phyloP scores from a whole-genome alignment of 37 sponge, comb jelly and placozoan species.

The Lycopodina hypogea region DNA sequence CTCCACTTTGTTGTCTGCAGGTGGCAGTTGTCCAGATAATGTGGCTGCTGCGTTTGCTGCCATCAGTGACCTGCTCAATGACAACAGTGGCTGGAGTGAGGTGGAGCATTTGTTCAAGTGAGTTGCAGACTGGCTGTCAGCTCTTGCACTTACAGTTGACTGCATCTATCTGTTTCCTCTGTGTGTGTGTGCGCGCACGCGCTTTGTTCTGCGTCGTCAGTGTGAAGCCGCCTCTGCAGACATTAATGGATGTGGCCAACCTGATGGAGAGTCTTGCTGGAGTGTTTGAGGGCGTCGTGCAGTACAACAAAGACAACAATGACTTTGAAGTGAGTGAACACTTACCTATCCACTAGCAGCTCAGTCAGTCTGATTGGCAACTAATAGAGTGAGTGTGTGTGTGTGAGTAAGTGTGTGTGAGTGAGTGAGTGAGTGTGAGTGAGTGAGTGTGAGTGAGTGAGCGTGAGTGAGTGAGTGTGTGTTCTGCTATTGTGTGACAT shows the following conservation, averaged over 20 bases:
- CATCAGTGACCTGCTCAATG: neutral
- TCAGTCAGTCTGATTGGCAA: neutral
- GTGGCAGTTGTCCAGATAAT: neutral
- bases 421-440: conserved; percentile 17
- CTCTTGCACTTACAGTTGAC: no score
- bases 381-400: conserved; percentile 9
- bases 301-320: conserved; percentile 86
- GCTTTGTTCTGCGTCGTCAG: no score
- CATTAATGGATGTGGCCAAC: conserved; percentile 33
- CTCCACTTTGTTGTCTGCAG: neutral
- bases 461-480: no score
- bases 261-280: conserved; percentile 58
- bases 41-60: neutral
- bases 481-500: neutral
- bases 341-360: neutral
- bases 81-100: neutral
- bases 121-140: no score
- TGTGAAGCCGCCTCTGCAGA: conserved; percentile 42
- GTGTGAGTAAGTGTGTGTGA: no score
- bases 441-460: conserved; percentile 45
- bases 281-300: conserved; percentile 76
- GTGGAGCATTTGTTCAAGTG: conserved; percentile 26
- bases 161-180: no score
- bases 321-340: conserved; percentile 51
- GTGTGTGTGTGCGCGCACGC: no score